Percentiles rank a stretch among this genome's conserved stretches.
These are phyloP conservation scores for Myanophis thanlyinensis DNA, from an alignment of 2,113 vertebrate genomes.

Conservation along the genomic window DNA sequence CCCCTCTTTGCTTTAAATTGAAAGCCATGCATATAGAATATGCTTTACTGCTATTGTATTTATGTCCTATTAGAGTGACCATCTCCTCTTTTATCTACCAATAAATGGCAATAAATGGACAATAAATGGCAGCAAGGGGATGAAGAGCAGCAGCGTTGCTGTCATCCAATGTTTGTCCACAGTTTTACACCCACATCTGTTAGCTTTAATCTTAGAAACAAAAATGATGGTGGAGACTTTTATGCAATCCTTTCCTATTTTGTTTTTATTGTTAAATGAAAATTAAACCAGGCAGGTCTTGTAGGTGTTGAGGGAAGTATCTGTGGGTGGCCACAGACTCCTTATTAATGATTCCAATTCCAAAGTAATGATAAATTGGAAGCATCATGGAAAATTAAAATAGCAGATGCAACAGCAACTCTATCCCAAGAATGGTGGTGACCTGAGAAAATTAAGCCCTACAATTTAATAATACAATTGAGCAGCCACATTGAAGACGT, in stretches of 20 bases:
- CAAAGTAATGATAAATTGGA: not conserved
- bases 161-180: not conserved
- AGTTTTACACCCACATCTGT: not conserved
- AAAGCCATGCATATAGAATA: not conserved
- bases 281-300: not conserved
- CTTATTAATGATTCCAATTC: not conserved
- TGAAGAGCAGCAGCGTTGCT: not conserved
- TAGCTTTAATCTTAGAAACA: not conserved
- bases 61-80: not conserved
- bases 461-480: not conserved
- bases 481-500: not conserved
- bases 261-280: not conserved
- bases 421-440: not conserved
- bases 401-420: not conserved
- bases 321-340: not conserved
- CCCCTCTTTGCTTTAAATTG: too few relatives aligned
- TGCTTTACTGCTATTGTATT: not conserved
- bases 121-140: not conserved
- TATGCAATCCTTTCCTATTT: not conserved
- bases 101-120: not conserved
- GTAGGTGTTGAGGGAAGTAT: not conserved
- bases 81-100: not conserved
- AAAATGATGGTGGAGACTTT: not conserved
- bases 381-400: not conserved
- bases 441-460: not conserved